These are phyloP conservation scores for Standfussiana lucernea DNA, from an alignment of 2,888 invertebrate genomes.

Conservation along the genomic window DNA sequence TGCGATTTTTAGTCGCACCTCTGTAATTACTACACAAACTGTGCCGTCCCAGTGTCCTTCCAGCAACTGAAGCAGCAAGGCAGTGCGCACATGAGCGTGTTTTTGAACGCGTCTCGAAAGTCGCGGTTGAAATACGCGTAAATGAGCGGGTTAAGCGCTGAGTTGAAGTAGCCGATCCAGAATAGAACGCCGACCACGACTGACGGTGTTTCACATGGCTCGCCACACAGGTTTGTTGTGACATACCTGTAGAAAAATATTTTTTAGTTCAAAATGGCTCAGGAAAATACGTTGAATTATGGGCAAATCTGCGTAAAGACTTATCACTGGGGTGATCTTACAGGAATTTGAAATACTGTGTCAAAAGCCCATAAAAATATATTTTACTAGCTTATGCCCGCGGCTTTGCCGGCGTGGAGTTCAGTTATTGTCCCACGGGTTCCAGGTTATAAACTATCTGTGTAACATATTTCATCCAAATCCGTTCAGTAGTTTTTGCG, in stretches of 20 bases:
- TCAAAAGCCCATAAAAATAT: background rate
- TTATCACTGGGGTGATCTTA: background rate
- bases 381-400: too few relatives aligned
- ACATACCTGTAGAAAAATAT: constrained; percentile 92
- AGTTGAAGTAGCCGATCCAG: constrained; percentile 97
- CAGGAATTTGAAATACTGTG: background rate
- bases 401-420: too few relatives aligned
- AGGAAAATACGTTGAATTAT: background rate
- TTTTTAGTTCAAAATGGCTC: background rate
- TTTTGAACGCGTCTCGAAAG: constrained; percentile 98
- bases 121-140: constrained; percentile 92
- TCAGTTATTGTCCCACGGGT: too few relatives aligned
- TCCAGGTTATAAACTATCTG: too few relatives aligned
- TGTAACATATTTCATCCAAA: too few relatives aligned
- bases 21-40: constrained; percentile 88
- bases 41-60: constrained; percentile 92
- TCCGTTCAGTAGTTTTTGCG: too few relatives aligned
- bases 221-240: constrained; percentile 95
- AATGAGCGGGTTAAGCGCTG: constrained; percentile 94
- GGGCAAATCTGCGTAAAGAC: background rate
- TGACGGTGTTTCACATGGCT: constrained; percentile 95
- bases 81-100: constrained; percentile 96
- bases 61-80: constrained; percentile 95
- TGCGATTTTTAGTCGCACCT: constrained; percentile 70
- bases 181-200: constrained; percentile 97